Evolutionary conservation across 2,888 invertebrate genomes (phyloP), one percentile per base, ranked within the genome.

Genomic region (Synergus gifuensis): DNA sequence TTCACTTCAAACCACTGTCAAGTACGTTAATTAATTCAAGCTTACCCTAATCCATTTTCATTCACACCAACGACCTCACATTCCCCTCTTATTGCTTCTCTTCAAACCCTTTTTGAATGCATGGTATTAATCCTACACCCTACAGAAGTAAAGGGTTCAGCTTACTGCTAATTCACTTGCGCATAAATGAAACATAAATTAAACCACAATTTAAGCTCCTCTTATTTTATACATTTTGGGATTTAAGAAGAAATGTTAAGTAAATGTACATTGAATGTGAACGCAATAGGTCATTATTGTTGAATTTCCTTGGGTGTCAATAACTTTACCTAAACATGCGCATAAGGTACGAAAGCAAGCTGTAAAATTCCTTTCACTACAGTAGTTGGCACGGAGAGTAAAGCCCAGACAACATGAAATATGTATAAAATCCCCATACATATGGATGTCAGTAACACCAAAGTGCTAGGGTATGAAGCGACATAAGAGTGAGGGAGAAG

Each of bases 371-470:
- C 60, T 22, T 60, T 22, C 12, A 14, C 18, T 5, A 28, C 22
- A 22, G 12, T 12, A 60, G 22, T 12, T 60, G 60, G 9, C 22
- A 22, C 5, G 22, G 22, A 12, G 12, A 22, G 22, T 18, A 1
- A 60, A 22, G 60, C 60, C 12, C 60, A 18, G 49, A 16, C 5
- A 54, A 73, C 16, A 49, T 73, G 49, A 73, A 73, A 73, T 73
- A 73, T 73, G 49, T 49, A 73, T 73, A 16, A 73, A 73, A 73
- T 73, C 28, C 49, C 36, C 69, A 73, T 73, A 49, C 49, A 73
- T 54, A 73, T 73, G 69, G 49, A 73, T 73, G 16, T 4, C 49
- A 36, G 46, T 73, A 73, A 28, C 14, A 22, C 12, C 12, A 60
- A 60, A 60, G 60, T 22, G 22, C 12, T 60, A 9, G 22, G 28